Percentiles rank a stretch among this genome's conserved stretches.
Evolutionary conservation across 2,113 vertebrate genomes (phyloP).

Genomic region (Alligator sinensis): DNA sequence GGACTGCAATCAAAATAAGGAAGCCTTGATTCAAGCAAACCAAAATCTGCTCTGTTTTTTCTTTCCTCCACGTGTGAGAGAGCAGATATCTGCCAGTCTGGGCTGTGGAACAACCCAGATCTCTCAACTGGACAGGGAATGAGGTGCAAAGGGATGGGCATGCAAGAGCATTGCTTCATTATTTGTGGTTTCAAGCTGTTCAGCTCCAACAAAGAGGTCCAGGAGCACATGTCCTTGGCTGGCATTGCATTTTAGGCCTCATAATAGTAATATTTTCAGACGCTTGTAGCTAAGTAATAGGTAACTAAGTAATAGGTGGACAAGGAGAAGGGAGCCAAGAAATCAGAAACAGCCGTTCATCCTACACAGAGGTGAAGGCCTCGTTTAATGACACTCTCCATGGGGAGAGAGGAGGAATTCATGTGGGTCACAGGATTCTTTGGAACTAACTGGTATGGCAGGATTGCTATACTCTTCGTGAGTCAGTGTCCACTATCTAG

Average conservation of each 20-base stretch:
- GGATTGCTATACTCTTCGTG: background rate
- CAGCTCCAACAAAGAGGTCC: background rate
- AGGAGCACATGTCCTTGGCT: background rate
- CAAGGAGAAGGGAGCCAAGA: constrained; percentile 44
- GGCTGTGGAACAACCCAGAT: rapidly evolving
- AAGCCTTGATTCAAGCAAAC: rapidly evolving
- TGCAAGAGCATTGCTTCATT: background rate
- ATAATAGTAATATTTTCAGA: background rate
- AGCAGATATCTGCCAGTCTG: background rate
- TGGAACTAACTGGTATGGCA: constrained; percentile 7
- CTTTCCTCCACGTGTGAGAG: background rate
- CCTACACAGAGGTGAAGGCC: background rate
- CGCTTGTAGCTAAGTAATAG: constrained; percentile 70
- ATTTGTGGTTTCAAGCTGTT: background rate
- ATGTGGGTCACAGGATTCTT: constrained; percentile 2
- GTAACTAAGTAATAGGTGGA: constrained; percentile 53
- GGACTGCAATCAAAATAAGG: background rate
- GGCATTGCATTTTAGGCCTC: background rate
- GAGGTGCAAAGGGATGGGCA: background rate
- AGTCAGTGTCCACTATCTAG: rapidly evolving
- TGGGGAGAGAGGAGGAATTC: background rate
- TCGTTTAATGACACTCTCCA: constrained; percentile 44
- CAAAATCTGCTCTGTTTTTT: background rate
- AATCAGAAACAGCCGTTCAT: constrained; percentile 58
- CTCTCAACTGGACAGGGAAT: background rate